Percentiles rank a stretch among this genome's conserved stretches.
phyloP scores from a whole-genome alignment of 2,113 vertebrate species.

The Nothocercus nigrocapillus region DNA sequence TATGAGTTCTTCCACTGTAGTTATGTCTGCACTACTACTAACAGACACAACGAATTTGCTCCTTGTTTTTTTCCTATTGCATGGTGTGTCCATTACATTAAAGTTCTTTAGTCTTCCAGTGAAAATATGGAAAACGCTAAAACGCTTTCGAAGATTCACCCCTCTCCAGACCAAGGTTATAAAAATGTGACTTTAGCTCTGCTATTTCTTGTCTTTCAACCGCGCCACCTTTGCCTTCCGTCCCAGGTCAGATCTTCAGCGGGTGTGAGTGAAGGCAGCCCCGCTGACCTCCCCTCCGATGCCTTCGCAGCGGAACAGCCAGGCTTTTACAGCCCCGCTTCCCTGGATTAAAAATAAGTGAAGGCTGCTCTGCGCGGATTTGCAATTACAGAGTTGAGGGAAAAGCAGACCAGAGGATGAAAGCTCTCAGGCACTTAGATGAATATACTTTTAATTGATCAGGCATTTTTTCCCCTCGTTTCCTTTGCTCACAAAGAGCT shows the following conservation, averaged over 20 bases:
- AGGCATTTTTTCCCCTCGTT: neutral
- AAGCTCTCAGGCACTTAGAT: conserved; percentile 17
- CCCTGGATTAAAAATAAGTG: conserved; percentile 17
- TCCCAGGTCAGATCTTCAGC: conserved; percentile 33
- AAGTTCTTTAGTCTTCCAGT: neutral
- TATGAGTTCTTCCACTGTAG: neutral
- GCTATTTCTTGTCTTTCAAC: neutral
- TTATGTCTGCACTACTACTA: neutral
- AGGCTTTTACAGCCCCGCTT: neutral
- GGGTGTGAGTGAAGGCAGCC: neutral
- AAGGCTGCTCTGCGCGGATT: neutral
- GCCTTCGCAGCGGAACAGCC: neutral
- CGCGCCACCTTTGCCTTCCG: neutral
- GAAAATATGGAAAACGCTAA: neutral
- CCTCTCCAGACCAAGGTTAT: neutral
- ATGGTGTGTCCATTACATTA: neutral
- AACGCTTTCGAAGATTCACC: neutral
- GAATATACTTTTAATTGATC: conserved; percentile 41
- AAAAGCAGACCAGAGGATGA: conserved; percentile 33
- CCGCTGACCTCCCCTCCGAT: conserved; percentile 15
- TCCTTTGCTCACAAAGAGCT: conserved; percentile 2
- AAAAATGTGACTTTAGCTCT: neutral
- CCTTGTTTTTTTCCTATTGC: neutral
- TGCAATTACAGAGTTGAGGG: neutral
- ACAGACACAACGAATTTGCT: neutral